A percentile compares a stretch with the other conserved stretches of the same genome.
Conservation (phyloP, 2,113 vertebrate genomes). For the Pedionomus torquatus region DNA sequence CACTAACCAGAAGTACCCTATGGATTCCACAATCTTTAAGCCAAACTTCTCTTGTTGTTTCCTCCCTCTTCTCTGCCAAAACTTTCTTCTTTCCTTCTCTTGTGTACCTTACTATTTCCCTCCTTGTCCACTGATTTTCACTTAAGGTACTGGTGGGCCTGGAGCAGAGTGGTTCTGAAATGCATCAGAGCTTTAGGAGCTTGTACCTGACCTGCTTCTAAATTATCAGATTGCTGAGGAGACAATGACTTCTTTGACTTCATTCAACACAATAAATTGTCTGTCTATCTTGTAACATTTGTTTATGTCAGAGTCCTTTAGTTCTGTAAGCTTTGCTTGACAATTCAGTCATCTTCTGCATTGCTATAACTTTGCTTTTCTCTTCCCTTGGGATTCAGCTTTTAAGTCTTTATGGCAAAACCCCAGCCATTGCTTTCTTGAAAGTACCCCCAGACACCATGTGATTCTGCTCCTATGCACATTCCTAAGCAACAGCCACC, state of each 20-base stretch:
- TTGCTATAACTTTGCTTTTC: background rate
- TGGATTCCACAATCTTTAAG: background rate
- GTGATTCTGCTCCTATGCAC: background rate
- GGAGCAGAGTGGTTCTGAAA: background rate
- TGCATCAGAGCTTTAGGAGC: background rate
- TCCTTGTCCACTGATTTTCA: background rate
- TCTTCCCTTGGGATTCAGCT: background rate
- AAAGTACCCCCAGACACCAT: background rate
- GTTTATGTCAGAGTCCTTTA: background rate
- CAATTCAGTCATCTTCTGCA: background rate
- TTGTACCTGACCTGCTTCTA: background rate
- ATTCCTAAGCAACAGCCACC: conserved; percentile 31
- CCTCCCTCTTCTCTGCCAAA: background rate
- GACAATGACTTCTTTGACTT: background rate
- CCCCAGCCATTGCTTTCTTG: background rate
- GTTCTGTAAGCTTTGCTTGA: background rate
- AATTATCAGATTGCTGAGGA: background rate
- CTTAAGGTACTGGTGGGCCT: background rate
- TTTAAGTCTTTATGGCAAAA: background rate
- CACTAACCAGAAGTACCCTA: background rate
- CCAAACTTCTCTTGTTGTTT: background rate
- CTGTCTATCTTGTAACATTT: background rate
- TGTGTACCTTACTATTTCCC: background rate
- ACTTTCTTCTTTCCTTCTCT: background rate
- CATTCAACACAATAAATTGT: background rate